A percentile compares a stretch with the other conserved stretches of the same genome.
Conservation (phyloP, 2,113 vertebrate species). For the Sander vitreus region DNA sequence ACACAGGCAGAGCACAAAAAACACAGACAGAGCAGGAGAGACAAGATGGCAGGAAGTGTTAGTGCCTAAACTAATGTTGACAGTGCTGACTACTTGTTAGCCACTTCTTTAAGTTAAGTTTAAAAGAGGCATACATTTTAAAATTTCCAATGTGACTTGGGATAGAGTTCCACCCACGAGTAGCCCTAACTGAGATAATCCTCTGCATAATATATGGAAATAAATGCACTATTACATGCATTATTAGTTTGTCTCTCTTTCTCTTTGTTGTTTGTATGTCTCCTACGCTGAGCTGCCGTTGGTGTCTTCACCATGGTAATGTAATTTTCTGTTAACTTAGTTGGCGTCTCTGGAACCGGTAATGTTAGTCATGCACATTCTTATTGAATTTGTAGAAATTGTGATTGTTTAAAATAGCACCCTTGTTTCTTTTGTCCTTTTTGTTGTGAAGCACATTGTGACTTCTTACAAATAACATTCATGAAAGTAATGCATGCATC, state of each 20-base stretch:
- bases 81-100: too few relatives aligned
- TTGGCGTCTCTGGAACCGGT: slow-evolving; percentile 37
- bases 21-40: too few relatives aligned
- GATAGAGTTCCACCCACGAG: too few relatives aligned
- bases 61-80: too few relatives aligned
- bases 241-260: slow-evolving; percentile 6
- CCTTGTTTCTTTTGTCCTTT: slow-evolving; percentile 32
- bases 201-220: slow-evolving; percentile 12
- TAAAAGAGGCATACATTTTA: too few relatives aligned
- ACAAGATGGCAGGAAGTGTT: too few relatives aligned
- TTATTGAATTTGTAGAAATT: slow-evolving; percentile 47
- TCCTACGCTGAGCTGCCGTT: slow-evolving; percentile 20
- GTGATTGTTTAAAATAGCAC: slow-evolving; percentile 21
- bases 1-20: too few relatives aligned
- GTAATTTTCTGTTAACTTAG: slow-evolving; percentile 54
- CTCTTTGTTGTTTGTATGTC: slow-evolving; percentile 18
- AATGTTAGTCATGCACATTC: slow-evolving; percentile 59
- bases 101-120: too few relatives aligned
- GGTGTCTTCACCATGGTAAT: slow-evolving; percentile 45
- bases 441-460: slow-evolving; percentile 12
- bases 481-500: slow-evolving; percentile 18
- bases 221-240: background rate
- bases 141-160: too few relatives aligned
- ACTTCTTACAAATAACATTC: slow-evolving; percentile 9
- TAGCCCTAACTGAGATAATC: slow-evolving; percentile 10